A percentile compares a stretch with the other conserved stretches of the same genome.
Conservation (phyloP, 1,140 invertebrate species). For the Hycleus phaleratus region DNA sequence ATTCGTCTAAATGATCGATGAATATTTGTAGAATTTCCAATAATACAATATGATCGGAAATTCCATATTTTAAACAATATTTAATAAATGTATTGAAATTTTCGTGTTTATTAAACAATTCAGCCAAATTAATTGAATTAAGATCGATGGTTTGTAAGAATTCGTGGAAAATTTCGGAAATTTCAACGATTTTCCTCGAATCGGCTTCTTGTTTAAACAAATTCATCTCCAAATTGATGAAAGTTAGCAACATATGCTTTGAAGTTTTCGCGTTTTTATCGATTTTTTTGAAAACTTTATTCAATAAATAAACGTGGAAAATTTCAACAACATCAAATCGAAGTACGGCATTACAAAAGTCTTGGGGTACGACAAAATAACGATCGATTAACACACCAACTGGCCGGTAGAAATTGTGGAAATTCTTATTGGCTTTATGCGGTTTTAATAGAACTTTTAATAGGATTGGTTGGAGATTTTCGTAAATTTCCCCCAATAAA, state of each 20-base stretch:
- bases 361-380: conserved; percentile 50
- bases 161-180: conserved; percentile 40
- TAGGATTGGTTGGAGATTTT: conserved; percentile 50
- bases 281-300: conserved; percentile 47
- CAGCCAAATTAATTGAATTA: conserved; percentile 38
- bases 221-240: conserved; percentile 38
- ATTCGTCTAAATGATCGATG: conserved; percentile 48
- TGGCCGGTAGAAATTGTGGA: conserved; percentile 45
- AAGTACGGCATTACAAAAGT: conserved; percentile 47
- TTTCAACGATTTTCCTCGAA: conserved; percentile 29
- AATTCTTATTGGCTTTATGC: conserved; percentile 54
- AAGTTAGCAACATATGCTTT: conserved; percentile 28
- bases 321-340: conserved; percentile 51
- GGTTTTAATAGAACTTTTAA: conserved; percentile 54
- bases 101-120: conserved; percentile 44
- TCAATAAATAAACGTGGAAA: conserved; percentile 48
- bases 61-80: conserved; percentile 53
- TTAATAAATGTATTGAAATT: conserved; percentile 60
- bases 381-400: conserved; percentile 45
- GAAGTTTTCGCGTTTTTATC: conserved; percentile 19
- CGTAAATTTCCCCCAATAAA: conserved; percentile 45
- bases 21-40: conserved; percentile 49
- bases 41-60: conserved; percentile 48
- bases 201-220: conserved; percentile 37
- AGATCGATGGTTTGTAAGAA: conserved; percentile 31